Evolutionary conservation across 1,140 invertebrate species (phyloP), one percentile per base, ranked within the genome.

Genomic region (Rhagoletis pomonella): DNA sequence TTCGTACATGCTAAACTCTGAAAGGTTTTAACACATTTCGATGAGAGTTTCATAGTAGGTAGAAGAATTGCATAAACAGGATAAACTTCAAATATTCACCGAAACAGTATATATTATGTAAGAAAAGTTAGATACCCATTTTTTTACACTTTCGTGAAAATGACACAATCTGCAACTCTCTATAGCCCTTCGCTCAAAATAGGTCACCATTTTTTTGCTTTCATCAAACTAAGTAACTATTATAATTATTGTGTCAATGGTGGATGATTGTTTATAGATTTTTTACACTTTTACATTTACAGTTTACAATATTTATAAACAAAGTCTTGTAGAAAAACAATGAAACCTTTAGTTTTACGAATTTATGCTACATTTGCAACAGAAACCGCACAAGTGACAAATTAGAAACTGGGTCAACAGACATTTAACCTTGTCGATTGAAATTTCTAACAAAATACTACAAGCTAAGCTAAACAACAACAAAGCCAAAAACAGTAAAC

Each of bases 401-500:
- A 81, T 81, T 29, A 19, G 47, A 81, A 81, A 81, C 47, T 81
- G 47, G 47, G 73, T 55, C 73, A 81, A 81, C 47, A 58, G 47
- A 81, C 47, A 55, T 81, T 81, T 55, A 81, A 81, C 73, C 73
- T 81, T 81, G 73, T 81, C 47, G 47, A n/a, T 55, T 81, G 73
- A 50, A 81, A 81, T 81, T 81, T 55, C 47, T 55, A 77, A 6
- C 42, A 77, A 77, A 77, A 77, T 47, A 50, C 69, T 39, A 67
- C 65, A 67, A 29, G 29, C 29, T 29, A 55, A 55, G 39, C 17
- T 47, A 73, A 47, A 1, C 17, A 29, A 10, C 73, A 81, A 58
- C 44, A 81, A 81, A 55, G 4, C 44, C 42, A 55, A 81, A 77
- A 50, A 14, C 69, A 44, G 7, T 14, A 14, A 44, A 29, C 0